phyloP scores from a whole-genome alignment of 2,113 vertebrate genomes.

The Brevimyrus niger region DNA sequence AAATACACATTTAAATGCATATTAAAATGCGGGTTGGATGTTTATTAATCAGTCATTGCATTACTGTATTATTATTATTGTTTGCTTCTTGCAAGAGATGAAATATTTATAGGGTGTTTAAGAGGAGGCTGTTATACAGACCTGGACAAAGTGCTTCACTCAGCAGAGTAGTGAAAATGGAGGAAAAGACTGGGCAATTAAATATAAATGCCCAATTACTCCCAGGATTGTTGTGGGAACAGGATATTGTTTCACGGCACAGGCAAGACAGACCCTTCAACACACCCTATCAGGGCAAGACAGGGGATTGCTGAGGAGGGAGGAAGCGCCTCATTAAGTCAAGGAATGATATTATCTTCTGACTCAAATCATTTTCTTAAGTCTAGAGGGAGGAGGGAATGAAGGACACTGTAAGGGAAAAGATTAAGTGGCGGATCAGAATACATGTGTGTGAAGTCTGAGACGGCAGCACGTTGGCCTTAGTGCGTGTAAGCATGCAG shows the following conservation, averaged over 20 bases:
- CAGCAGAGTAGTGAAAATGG: conserved; percentile 45
- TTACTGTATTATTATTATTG: conserved; percentile 67
- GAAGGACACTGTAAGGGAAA: background rate
- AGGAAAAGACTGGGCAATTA: conserved; percentile 48
- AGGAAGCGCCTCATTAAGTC: background rate
- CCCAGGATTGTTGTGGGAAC: conserved; percentile 45
- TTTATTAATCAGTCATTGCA: conserved; percentile 66
- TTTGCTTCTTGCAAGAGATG: conserved; percentile 58
- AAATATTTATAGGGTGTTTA: conserved; percentile 64
- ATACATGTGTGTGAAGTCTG: background rate
- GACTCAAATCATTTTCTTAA: conserved; percentile 11
- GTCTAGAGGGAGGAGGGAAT: background rate
- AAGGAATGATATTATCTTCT: background rate
- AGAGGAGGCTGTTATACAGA: conserved; percentile 46
- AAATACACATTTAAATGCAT: conserved; percentile 62
- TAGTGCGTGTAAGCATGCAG: background rate
- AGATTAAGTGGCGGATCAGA: background rate
- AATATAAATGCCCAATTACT: conserved; percentile 68
- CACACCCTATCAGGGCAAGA: background rate
- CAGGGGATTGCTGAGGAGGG: background rate
- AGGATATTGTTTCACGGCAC: conserved; percentile 48
- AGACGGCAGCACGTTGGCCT: conserved; percentile 44
- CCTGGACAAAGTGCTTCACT: conserved; percentile 53
- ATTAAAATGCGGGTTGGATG: conserved; percentile 61
- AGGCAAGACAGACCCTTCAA: conserved; percentile 38